Evolutionary conservation across 2,113 vertebrate genomes (phyloP).

Genomic region (Myotis davidii): DNA sequence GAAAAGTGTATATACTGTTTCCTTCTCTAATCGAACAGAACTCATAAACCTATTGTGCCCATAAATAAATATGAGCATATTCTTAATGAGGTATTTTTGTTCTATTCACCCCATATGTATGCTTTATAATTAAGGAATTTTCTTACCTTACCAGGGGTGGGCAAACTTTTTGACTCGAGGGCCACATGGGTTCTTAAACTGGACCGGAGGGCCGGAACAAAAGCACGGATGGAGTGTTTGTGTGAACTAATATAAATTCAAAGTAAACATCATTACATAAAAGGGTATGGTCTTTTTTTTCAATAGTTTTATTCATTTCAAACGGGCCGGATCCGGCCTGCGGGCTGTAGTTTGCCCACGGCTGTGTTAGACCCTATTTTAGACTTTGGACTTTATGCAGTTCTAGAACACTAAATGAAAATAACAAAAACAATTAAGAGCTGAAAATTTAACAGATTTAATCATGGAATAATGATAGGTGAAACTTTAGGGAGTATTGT

Average conservation of each 20-base stretch:
- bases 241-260: too few relatives aligned
- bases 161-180: too few relatives aligned
- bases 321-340: too few relatives aligned
- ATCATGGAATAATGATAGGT: not conserved
- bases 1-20: not conserved
- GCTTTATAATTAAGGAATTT: not conserved
- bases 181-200: too few relatives aligned
- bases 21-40: not conserved
- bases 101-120: not conserved
- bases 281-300: too few relatives aligned
- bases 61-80: not conserved
- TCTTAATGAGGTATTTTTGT: constrained; percentile 6
- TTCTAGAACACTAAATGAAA: not conserved
- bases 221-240: too few relatives aligned
- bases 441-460: not conserved
- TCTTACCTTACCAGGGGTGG: not conserved
- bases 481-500: not conserved
- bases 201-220: too few relatives aligned
- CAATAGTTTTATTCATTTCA: too few relatives aligned
- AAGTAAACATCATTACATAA: too few relatives aligned
- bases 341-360: too few relatives aligned
- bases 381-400: not conserved
- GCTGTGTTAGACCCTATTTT: not conserved
- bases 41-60: not conserved
- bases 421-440: not conserved